Base-by-base conservation (phyloP, 2,888 invertebrate species). In the Caenorhabditis doughertyi region DNA sequence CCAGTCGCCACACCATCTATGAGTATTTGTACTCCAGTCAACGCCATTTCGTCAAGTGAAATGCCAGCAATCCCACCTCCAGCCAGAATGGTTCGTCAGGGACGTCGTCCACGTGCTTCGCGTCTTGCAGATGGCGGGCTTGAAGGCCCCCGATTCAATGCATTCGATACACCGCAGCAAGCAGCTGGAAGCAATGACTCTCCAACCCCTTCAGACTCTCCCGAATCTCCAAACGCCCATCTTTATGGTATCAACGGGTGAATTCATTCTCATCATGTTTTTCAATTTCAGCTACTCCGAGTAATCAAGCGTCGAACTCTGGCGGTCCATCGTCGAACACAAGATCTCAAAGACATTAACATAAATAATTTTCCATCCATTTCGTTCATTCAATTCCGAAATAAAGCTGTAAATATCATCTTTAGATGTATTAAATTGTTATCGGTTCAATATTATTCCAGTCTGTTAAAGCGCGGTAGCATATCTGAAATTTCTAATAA, bases 181-280 rank as follows among this genome's bases (percentile, higher is more conserved):
- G 21, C 53, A 7, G 29, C 76, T 27, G 53, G 51, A 29, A 42
- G 42, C 29, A 13, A 21, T 32, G n/a, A 11, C 0, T 77, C 77
- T 23, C 77, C 77, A 16, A 49, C 53, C n/a, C 77, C 68, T 8
- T 77, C 77, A 0, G 77, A 77, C 13, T 77, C 77, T 21, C 77
- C 77, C 1, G 77, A 77, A 77, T 77, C 77, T 5, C 77, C 77
- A 2, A 77, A 77, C 23, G 77, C 77, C 16, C 77, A 77, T 77
- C 67, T 77, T 13, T 77, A 77, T 62, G 58, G 77, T 77, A 76
- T 25, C 2, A 39, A 21, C 27, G 8, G 35, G 56, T 18, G 25
- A 47, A 42, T 29, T 16, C 16, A 18, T 11, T n/a, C 42, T 21
- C 3, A 42, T 4, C 25, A 60, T 3, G 9, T 58, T 9, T 49